phyloP scores from a whole-genome alignment of 2,888 invertebrate species.

The Dryobota labecula region DNA sequence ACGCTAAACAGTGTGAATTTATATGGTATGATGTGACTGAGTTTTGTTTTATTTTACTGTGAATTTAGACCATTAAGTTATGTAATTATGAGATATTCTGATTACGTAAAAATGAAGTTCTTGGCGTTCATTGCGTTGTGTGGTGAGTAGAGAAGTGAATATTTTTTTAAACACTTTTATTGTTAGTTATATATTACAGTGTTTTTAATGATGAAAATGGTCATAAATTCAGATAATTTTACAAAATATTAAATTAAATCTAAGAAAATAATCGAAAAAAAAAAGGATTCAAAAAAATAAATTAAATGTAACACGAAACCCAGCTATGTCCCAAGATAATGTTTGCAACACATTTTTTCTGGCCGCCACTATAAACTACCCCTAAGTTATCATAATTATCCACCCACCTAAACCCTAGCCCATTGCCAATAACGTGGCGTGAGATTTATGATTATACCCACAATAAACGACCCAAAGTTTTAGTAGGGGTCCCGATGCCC shows the following conservation, averaged over 20 bases:
- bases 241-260: background rate
- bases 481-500: conserved; percentile 70
- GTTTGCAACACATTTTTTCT: conserved; percentile 38
- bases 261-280: background rate
- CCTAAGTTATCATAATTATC: conserved; percentile 76
- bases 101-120: conserved; percentile 83
- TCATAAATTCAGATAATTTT: background rate
- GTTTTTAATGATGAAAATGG: background rate
- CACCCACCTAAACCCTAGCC: conserved; percentile 68
- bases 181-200: background rate
- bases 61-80: conserved; percentile 61
- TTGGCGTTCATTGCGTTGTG: conserved; percentile 82
- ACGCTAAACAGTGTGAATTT: conserved; percentile 48
- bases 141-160: conserved; percentile 77
- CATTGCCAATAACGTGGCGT: conserved; percentile 76
- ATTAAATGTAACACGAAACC: background rate
- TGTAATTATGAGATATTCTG: conserved; percentile 72
- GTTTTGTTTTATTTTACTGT: conserved; percentile 58
- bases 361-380: conserved; percentile 48
- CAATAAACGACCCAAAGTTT: conserved; percentile 77
- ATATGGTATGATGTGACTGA: conserved; percentile 74
- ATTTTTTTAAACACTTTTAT: background rate
- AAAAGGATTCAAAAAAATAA: background rate
- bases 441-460: conserved; percentile 78
- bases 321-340: conserved; percentile 20